Percentiles rank a stretch among this genome's conserved stretches.
Conservation (phyloP, 2,797 vertebrate species). For the Arrhamphus sclerolepis region DNA sequence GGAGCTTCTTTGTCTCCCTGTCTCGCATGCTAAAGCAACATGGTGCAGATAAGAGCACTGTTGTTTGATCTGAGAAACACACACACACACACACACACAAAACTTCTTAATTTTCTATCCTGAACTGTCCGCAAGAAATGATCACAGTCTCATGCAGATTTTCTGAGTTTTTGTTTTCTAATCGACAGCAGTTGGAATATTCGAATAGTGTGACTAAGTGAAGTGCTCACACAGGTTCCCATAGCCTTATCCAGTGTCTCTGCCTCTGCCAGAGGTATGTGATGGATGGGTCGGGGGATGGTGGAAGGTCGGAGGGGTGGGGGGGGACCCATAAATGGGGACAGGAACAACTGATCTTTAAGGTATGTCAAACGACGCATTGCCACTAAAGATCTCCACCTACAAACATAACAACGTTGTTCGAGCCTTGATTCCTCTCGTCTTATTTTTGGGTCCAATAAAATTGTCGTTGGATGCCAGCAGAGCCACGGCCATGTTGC, state of each 20-base stretch:
- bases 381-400: slow-evolving; percentile 50
- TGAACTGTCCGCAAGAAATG: neutral
- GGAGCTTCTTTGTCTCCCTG: slow-evolving; percentile 7
- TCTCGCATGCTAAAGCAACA: neutral
- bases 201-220: slow-evolving; percentile 30
- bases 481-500: slow-evolving; percentile 24
- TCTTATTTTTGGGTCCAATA: slow-evolving; percentile 47
- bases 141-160: slow-evolving; percentile 9
- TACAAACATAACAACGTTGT: slow-evolving; percentile 63
- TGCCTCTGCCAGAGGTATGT: slow-evolving; percentile 73
- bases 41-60: neutral
- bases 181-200: slow-evolving; percentile 24
- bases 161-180: slow-evolving; percentile 26
- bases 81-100: neutral
- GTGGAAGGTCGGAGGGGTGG: slow-evolving; percentile 2
- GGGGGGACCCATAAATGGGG: slow-evolving; percentile 66
- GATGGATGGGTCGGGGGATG: slow-evolving; percentile 41
- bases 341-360: slow-evolving; percentile 71
- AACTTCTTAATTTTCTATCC: neutral
- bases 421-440: slow-evolving; percentile 28
- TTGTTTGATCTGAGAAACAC: neutral
- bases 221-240: slow-evolving; percentile 62
- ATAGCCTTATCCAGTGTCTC: slow-evolving; percentile 78
- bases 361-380: slow-evolving; percentile 68
- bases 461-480: slow-evolving; percentile 38